Percentiles rank a stretch among this genome's conserved stretches.
Conservation (phyloP, 2,888 invertebrate genomes). For the Napeogenes sylphis region DNA sequence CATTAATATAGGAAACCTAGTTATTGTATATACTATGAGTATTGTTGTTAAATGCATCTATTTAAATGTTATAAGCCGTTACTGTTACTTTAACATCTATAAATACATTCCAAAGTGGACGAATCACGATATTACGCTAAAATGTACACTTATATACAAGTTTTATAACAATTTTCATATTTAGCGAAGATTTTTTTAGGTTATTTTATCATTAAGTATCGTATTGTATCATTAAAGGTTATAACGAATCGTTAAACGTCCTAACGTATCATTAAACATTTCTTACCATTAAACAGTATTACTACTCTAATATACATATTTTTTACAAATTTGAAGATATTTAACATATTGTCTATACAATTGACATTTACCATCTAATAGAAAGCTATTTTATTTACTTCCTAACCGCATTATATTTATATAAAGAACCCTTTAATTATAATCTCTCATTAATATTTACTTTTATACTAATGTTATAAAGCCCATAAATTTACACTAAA, state of each 20-base stretch:
- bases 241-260: too few species aligned
- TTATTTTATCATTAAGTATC: neutral
- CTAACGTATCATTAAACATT: too few species aligned
- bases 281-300: too few species aligned
- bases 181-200: constrained; percentile 34
- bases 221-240: too few species aligned
- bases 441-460: neutral
- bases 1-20: constrained; percentile 20
- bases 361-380: constrained; percentile 45
- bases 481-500: neutral
- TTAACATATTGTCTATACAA: constrained; percentile 66
- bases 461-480: neutral
- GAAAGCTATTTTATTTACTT: constrained; percentile 23
- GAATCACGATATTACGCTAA: constrained; percentile 55
- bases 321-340: too few species aligned
- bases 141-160: constrained; percentile 32
- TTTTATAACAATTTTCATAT: constrained; percentile 22
- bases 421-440: constrained; percentile 8
- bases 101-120: constrained; percentile 58
- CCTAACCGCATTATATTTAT: constrained; percentile 11
- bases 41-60: neutral
- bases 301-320: too few species aligned
- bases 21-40: neutral
- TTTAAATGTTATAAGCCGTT: constrained; percentile 20
- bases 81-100: constrained; percentile 37